These are phyloP conservation scores for Coelogynopora nodosa DNA, from an alignment of 2,888 invertebrate genomes.

Conservation along the genomic window DNA sequence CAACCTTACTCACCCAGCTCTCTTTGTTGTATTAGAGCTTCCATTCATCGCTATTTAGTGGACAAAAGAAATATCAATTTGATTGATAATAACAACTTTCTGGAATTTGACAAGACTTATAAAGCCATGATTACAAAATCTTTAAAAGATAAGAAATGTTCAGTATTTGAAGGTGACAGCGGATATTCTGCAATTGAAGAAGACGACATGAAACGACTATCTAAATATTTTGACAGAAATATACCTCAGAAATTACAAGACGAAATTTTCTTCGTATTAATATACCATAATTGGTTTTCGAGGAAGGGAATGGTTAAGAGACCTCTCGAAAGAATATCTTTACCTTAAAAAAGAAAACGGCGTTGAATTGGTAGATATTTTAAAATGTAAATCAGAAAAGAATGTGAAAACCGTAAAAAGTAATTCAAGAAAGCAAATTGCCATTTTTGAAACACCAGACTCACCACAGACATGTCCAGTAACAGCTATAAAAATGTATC, in stretches of 20 bases:
- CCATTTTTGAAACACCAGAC: background rate
- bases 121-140: background rate
- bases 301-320: background rate
- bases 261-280: background rate
- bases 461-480: constrained; percentile 5
- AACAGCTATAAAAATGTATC: constrained; percentile 7
- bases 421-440: background rate
- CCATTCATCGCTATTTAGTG: constrained; percentile 22
- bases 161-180: constrained; percentile 13
- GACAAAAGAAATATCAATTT: constrained; percentile 19
- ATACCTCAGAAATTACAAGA: constrained; percentile 23
- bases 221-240: constrained; percentile 19
- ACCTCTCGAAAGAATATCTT: constrained; percentile 17
- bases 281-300: constrained; percentile 23
- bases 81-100: background rate
- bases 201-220: constrained; percentile 25
- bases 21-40: constrained; percentile 27
- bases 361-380: constrained; percentile 2
- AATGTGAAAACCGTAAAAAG: background rate
- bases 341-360: background rate
- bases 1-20: background rate
- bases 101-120: background rate
- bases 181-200: constrained; percentile 6
- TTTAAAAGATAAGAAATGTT: constrained; percentile 9
- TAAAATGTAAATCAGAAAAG: constrained; percentile 10